Evolutionary conservation across 2,888 invertebrate species (phyloP).

Genomic region (Drosophila falleni): DNA sequence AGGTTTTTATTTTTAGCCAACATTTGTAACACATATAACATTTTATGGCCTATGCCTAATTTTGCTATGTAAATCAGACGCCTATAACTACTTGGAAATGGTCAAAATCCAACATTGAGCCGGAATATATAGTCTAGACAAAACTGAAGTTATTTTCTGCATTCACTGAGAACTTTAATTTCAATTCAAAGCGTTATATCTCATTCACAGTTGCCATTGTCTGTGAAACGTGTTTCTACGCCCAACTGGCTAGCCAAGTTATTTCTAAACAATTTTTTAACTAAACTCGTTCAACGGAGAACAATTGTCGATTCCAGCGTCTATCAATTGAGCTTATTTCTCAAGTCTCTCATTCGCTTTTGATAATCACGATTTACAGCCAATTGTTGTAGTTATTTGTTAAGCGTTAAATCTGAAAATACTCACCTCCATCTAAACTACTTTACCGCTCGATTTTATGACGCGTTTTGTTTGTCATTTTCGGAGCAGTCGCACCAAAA

Average conservation of each 20-base stretch:
- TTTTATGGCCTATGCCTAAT: conserved; percentile 51
- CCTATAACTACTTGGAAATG: conserved; percentile 2
- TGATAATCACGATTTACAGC: conserved; percentile 68
- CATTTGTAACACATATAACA: conserved; percentile 53
- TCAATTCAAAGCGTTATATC: conserved; percentile 21
- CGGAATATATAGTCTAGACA: background rate
- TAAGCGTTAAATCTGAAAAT: conserved; percentile 38
- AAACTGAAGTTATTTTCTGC: background rate
- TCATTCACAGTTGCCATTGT: conserved; percentile 65
- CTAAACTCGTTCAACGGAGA: conserved; percentile 46
- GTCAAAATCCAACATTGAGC: conserved; percentile 3
- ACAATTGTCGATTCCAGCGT: conserved; percentile 61
- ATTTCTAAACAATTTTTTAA: conserved; percentile 22
- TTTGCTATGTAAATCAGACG: conserved; percentile 51
- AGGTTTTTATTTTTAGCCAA: conserved; percentile 69
- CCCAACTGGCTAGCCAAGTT: conserved; percentile 56
- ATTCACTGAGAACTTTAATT: conserved; percentile 13
- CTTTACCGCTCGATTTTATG: conserved; percentile 32
- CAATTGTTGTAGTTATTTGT: conserved; percentile 63
- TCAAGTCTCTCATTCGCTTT: conserved; percentile 35
- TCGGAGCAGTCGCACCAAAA: conserved; percentile 32
- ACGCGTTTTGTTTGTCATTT: conserved; percentile 48
- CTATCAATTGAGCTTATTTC: conserved; percentile 62
- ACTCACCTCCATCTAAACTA: conserved; percentile 21
- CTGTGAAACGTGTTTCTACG: conserved; percentile 69